Base-by-base conservation (phyloP, 2,797 vertebrate genomes). In the Girardinus metallicus region DNA sequence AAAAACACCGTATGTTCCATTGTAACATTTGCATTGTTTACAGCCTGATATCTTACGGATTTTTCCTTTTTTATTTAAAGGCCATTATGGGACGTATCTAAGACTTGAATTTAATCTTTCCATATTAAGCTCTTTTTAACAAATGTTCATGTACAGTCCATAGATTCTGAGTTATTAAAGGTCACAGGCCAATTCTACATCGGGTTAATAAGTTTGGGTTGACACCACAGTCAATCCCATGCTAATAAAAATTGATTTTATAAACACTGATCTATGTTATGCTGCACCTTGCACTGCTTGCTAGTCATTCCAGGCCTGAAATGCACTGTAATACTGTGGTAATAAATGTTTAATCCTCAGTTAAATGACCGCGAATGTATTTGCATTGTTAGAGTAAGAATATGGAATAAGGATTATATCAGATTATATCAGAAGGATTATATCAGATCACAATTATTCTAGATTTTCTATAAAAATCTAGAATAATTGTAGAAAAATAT, bases 171-270 rank as follows among this genome's bases (percentile, higher is more conserved):
- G 51, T 49, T 64, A 75, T 86, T 89, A 46, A 79, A 15, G 46
- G 77, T 78, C 87, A 86, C 78, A 75, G 47, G 55, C 29, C 79
- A 79, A 89, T 83, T 86, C 87, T 81, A 72, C 46, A 62, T 55
- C 76, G 82, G 75, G 84, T 87, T 85, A 79, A 87, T 86, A 87
- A 77, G 76, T 89, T 86, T 75, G 79, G 49, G 68, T 73, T 85
- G 90, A 92, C 86, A 84, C 39, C 71, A 53, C 77, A 73, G 64
- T 87, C 83, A 77, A 87, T 90, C 78, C 72, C 78, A 80, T 74
- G 70, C 78, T 87, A 88, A 88, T 90, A 91, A 88, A 88, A 91
- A 21, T 90, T 73, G 86, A 91, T 89, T 87, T 82, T 34, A 80
- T 77, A 55, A 81, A 85, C 76, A 89, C 75, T 81, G 85, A 89